phyloP scores from a whole-genome alignment of 2,797 vertebrate genomes.

The Halcyon smyrnensis region DNA sequence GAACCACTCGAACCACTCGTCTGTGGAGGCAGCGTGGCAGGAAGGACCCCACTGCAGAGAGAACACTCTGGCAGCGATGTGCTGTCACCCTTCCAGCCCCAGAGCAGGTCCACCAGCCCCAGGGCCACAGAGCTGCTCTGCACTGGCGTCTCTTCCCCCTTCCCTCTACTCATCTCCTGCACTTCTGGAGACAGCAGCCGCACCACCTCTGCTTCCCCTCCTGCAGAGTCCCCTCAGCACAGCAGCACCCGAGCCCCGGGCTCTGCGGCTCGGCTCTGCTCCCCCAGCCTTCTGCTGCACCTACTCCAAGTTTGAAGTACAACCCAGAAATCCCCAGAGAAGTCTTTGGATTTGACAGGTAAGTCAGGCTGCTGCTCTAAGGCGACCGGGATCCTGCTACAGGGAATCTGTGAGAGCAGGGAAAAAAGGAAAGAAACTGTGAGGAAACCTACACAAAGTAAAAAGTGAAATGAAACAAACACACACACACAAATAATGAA shows the following conservation, averaged over 20 bases:
- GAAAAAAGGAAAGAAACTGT: fast-evolving
- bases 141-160: background rate
- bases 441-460: background rate
- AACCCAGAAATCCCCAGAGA: background rate
- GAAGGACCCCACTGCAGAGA: background rate
- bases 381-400: background rate
- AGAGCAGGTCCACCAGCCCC: background rate
- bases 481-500: fast-evolving
- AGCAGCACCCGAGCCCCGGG: fast-evolving
- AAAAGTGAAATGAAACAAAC: background rate
- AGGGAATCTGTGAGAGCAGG: background rate
- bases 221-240: background rate
- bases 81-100: background rate
- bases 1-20: background rate
- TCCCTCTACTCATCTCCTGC: background rate
- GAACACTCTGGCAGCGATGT: fast-evolving
- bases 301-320: background rate
- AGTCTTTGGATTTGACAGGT: background rate
- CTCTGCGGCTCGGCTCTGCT: background rate
- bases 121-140: background rate
- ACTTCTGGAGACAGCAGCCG: background rate
- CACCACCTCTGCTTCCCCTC: background rate
- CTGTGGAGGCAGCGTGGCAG: background rate
- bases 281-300: background rate
- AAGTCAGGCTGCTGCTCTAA: background rate